A percentile compares a stretch with the other conserved stretches of the same genome.
Evolutionary conservation across 2,888 invertebrate species (phyloP).

Genomic region (Philhelius pedissequus): DNA sequence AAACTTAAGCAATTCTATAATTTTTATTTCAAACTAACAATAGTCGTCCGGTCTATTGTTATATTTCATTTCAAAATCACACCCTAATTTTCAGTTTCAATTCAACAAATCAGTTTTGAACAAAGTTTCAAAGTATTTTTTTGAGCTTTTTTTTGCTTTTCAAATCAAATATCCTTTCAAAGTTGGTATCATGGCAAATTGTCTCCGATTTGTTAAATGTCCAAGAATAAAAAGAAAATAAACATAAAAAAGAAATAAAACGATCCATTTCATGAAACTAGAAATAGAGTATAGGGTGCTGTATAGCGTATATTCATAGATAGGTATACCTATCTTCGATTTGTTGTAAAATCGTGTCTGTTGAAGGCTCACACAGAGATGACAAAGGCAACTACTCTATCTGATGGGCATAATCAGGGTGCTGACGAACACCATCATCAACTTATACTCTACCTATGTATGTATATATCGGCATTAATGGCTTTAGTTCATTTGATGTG

Average conservation of each 20-base stretch:
- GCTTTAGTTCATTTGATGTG: slow-evolving; percentile 57
- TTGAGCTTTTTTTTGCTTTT: not conserved
- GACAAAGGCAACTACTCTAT: not conserved
- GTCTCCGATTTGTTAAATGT: slow-evolving; percentile 41
- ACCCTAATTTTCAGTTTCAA: not conserved
- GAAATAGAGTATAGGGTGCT: too few species aligned
- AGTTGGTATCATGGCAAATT: slow-evolving; percentile 50
- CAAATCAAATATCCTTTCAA: not conserved
- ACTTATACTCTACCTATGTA: not conserved
- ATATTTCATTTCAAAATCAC: not conserved
- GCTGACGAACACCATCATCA: slow-evolving; percentile 60
- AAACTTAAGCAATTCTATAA: not conserved
- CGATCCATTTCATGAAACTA: not conserved
- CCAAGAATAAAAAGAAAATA: not conserved
- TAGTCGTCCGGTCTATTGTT: not conserved
- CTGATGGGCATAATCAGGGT: slow-evolving; percentile 47
- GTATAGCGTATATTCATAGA: not conserved
- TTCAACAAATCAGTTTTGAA: not conserved
- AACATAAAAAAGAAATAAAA: not conserved
- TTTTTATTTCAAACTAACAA: not conserved
- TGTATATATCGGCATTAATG: slow-evolving; percentile 34
- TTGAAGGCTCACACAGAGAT: slow-evolving; percentile 11
- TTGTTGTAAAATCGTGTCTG: slow-evolving; percentile 9
- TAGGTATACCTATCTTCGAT: not conserved
- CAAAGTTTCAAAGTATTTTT: not conserved